Conservation (phyloP, 1,140 invertebrate species). For the Meloidogyne floridensis region DNA sequence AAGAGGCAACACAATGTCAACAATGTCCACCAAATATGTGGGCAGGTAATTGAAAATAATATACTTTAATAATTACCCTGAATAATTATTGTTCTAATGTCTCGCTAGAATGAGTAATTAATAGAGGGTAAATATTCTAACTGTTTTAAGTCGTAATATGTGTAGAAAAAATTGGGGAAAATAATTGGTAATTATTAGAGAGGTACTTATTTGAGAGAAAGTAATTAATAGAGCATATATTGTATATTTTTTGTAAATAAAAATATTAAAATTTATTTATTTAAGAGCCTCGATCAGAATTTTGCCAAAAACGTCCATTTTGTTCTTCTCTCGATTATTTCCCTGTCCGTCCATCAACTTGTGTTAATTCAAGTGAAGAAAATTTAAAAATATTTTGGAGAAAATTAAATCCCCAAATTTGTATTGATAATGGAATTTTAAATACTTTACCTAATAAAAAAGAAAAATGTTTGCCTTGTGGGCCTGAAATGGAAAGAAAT, state of each 20-base stretch:
- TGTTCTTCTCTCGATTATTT: constrained; percentile 72
- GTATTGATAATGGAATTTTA: constrained; percentile 49
- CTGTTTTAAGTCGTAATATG: too few species aligned
- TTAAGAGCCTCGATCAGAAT: constrained; percentile 67
- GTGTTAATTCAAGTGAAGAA: constrained; percentile 55
- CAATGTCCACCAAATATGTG: constrained; percentile 68
- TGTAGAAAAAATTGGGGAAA: too few species aligned
- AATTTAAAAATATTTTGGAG: constrained; percentile 69
- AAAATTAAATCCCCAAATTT: constrained; percentile 72
- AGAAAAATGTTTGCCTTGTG: constrained; percentile 60
- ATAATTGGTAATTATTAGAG: not conserved
- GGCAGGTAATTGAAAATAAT: constrained; percentile 61
- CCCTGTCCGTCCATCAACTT: constrained; percentile 69
- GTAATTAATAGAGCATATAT: too few species aligned
- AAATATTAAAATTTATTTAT: not conserved
- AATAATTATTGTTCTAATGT: too few species aligned
- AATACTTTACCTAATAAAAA: constrained; percentile 3
- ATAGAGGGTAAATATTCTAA: too few species aligned
- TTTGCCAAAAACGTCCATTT: constrained; percentile 61
- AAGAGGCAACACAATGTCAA: constrained; percentile 68
- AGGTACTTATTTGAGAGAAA: not conserved
- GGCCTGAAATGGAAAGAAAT: constrained; percentile 41
- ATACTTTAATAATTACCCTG: too few species aligned
- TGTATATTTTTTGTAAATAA: not conserved
- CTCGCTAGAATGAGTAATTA: too few species aligned